phyloP scores from a whole-genome alignment of 2,888 invertebrate species.

The Philopedon plagiatum region DNA sequence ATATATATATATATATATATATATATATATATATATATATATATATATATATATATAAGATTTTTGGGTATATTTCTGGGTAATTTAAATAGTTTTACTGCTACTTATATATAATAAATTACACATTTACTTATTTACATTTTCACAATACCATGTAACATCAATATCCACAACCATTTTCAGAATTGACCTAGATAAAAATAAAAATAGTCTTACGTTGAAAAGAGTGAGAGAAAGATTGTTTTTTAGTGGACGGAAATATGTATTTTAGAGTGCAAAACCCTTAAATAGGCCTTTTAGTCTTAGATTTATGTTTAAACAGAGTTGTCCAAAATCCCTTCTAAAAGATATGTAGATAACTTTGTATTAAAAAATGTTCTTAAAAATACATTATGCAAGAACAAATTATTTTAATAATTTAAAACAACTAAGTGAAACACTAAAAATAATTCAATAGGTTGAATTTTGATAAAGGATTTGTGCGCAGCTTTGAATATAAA shows the following conservation, averaged over 20 bases:
- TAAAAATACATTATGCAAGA: too few species aligned
- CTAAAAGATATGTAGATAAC: neutral
- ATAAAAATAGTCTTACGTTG: conserved; percentile 18
- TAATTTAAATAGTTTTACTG: conserved; percentile 9
- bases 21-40: too few species aligned
- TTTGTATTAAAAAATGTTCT: too few species aligned
- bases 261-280: conserved; percentile 11
- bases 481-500: too few species aligned
- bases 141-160: conserved; percentile 47
- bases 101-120: conserved; percentile 33
- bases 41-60: neutral
- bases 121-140: conserved; percentile 47
- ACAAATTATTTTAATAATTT: too few species aligned
- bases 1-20: too few species aligned
- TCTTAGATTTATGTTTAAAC: conserved; percentile 3
- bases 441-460: too few species aligned
- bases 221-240: conserved; percentile 6
- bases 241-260: conserved; percentile 34
- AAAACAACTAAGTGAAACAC: too few species aligned
- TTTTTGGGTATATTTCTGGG: neutral
- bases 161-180: conserved; percentile 39
- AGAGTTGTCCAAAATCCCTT: neutral
- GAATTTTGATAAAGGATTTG: too few species aligned
- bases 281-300: conserved; percentile 3
- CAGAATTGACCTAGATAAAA: neutral